Evolutionary conservation across 2,113 vertebrate genomes (phyloP), one percentile per base, ranked within the genome.

Genomic region (Phyllopteryx taeniolatus): DNA sequence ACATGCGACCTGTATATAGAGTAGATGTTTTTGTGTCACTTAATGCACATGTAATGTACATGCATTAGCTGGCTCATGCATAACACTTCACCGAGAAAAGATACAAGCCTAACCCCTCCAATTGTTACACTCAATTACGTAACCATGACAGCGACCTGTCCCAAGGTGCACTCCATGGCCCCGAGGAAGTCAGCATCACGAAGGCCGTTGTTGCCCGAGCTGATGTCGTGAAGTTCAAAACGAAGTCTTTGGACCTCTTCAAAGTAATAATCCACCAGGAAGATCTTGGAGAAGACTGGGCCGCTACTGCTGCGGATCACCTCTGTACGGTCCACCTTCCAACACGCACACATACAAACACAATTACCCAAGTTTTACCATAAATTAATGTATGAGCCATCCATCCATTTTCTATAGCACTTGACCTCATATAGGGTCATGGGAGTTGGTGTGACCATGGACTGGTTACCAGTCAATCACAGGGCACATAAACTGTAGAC

Each of bases 221-320:
- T 98, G 62, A 99, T 99, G 83, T 99, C 96, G 5, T 97, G 96
- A 54, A 98, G 95, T 72, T 99, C 97, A 80, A 96, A 98, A 1
- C 97, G 88, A 62, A 99, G 85, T 54, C 96, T 92, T 84, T 99
- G 98, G n/a, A 99, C 96, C 81, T 99, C 97, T 84, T 99, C 97
- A 59, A 99, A 99, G 78, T 99, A 99, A 84, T 96, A 99, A 78
- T 99, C 97, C 86, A 99, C 96, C 0, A 96, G 94, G 71, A 98
- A 97, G 78, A 99, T 92, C 87, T 98, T 99, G 43, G 98, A 99
- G 88, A 98, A 99, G 71, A 99, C 89, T 0, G 98, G 95, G 69
- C 94, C 89, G 80, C 95, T 98, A 77, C 96, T 98, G 88, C 96
- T 99, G 46, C 97, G 95, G 61, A 99, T 98, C 81, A 99, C 94